Evolutionary conservation across 2,888 invertebrate genomes (phyloP).

Genomic region (Ectemnius cavifrons): DNA sequence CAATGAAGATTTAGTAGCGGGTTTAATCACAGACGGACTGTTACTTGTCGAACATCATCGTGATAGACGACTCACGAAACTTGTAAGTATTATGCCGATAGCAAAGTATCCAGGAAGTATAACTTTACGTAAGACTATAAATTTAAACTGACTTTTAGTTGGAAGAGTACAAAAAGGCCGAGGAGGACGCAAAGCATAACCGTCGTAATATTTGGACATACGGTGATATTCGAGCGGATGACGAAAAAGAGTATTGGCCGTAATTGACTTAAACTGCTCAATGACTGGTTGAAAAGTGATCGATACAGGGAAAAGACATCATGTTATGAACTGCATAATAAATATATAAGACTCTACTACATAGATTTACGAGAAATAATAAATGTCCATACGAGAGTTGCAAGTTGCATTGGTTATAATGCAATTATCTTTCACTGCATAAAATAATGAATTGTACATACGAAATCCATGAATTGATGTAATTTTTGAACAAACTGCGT

Average conservation of each 20-base stretch:
- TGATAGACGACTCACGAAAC: slow-evolving; percentile 88
- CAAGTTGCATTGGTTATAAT: slow-evolving; percentile 53
- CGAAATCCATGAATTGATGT: slow-evolving; percentile 57
- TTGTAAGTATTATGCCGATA: slow-evolving; percentile 80
- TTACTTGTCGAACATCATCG: slow-evolving; percentile 89
- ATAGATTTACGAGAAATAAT: slow-evolving; percentile 60
- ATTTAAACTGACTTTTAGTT: slow-evolving; percentile 77
- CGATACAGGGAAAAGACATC: slow-evolving; percentile 59
- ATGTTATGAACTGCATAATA: slow-evolving; percentile 64
- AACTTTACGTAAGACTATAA: no score
- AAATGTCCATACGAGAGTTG: slow-evolving; percentile 61
- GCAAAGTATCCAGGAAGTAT: neutral
- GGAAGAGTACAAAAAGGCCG: slow-evolving; percentile 90
- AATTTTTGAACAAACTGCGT: slow-evolving; percentile 42
- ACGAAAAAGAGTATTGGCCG: slow-evolving; percentile 84
- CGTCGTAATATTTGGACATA: slow-evolving; percentile 97
- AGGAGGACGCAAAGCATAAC: slow-evolving; percentile 90
- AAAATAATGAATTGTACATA: slow-evolving; percentile 61
- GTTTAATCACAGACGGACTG: slow-evolving; percentile 91
- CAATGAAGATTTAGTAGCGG: slow-evolving; percentile 86
- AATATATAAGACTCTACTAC: slow-evolving; percentile 61
- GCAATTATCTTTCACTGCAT: slow-evolving; percentile 56
- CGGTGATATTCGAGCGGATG: slow-evolving; percentile 98
- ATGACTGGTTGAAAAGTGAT: slow-evolving; percentile 45
- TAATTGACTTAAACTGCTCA: slow-evolving; percentile 50